Percentiles rank a stretch among this genome's conserved stretches.
phyloP scores from a whole-genome alignment of 2,888 invertebrate genomes.

The Macrosoma leucophasiata region DNA sequence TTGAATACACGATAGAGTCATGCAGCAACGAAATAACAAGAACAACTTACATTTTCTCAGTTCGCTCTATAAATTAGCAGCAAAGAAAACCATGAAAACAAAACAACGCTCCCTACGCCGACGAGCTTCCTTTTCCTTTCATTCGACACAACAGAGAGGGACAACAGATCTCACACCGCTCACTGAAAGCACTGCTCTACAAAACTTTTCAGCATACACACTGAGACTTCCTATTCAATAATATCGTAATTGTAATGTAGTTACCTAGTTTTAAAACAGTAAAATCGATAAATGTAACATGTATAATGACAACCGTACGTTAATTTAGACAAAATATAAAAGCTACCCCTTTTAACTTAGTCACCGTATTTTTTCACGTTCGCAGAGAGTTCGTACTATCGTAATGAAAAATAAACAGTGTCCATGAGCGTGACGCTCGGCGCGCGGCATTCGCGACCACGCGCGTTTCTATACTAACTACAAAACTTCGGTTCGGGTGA shows the following conservation, averaged over 20 bases:
- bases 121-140: conserved; percentile 65
- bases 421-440: conserved; percentile 42
- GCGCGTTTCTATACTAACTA: conserved; percentile 55
- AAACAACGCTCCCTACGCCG: conserved; percentile 53
- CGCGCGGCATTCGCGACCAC: conserved; percentile 56
- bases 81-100: conserved; percentile 63
- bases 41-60: conserved; percentile 61
- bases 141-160: conserved; percentile 51
- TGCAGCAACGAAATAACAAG: conserved; percentile 18
- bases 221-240: conserved; percentile 41
- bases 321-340: conserved; percentile 34
- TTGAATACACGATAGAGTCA: conserved; percentile 2
- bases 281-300: conserved; percentile 32
- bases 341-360: conserved; percentile 20
- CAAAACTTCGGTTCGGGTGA: conserved; percentile 43
- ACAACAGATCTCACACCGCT: conserved; percentile 50
- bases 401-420: conserved; percentile 53
- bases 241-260: conserved; percentile 16
- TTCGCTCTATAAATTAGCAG: conserved; percentile 48
- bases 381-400: conserved; percentile 43
- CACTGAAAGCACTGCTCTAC: conserved; percentile 63
- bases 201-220: conserved; percentile 60
- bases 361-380: conserved; percentile 33
- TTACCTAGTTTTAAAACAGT: conserved; percentile 25
- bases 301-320: conserved; percentile 32